Conservation (phyloP, 1,140 invertebrate genomes). For the Magallana ariakensis region DNA sequence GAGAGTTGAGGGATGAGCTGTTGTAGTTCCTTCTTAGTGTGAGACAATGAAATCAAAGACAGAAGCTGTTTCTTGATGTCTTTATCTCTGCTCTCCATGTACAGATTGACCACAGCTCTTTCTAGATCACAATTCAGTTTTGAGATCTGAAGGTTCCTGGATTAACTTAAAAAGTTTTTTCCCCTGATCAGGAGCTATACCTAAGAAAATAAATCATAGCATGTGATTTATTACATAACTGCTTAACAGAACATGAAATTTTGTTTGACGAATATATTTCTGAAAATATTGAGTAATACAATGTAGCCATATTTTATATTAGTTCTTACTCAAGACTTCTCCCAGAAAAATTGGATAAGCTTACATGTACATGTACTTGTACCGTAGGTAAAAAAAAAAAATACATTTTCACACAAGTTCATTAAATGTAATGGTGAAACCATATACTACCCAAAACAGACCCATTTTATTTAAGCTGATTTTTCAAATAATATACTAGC, state of each 20-base stretch:
- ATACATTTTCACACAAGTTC: neutral
- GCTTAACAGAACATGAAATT: neutral
- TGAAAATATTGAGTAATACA: neutral
- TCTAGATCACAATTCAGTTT: neutral
- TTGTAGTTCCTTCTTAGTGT: too few species aligned
- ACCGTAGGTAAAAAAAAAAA: neutral
- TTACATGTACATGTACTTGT: too few species aligned
- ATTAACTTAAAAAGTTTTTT: neutral
- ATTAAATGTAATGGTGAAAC: neutral
- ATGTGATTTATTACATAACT: too few species aligned
- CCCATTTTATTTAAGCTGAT: too few species aligned
- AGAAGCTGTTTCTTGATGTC: neutral
- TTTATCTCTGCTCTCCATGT: neutral
- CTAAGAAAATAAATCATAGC: neutral
- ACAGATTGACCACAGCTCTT: neutral
- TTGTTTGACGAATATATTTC: neutral
- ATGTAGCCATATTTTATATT: neutral
- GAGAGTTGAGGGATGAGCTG: slow-evolving; percentile 3
- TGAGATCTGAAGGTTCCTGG: neutral
- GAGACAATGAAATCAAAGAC: slow-evolving; percentile 13
- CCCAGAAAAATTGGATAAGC: neutral
- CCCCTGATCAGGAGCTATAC: slow-evolving; percentile 1
- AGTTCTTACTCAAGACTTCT: neutral
- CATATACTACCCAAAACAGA: too few species aligned
- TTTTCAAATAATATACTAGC: too few species aligned